These are phyloP conservation scores for Camponotus pennsylvanicus DNA, from an alignment of 1,140 invertebrate genomes.

Conservation along the genomic window DNA sequence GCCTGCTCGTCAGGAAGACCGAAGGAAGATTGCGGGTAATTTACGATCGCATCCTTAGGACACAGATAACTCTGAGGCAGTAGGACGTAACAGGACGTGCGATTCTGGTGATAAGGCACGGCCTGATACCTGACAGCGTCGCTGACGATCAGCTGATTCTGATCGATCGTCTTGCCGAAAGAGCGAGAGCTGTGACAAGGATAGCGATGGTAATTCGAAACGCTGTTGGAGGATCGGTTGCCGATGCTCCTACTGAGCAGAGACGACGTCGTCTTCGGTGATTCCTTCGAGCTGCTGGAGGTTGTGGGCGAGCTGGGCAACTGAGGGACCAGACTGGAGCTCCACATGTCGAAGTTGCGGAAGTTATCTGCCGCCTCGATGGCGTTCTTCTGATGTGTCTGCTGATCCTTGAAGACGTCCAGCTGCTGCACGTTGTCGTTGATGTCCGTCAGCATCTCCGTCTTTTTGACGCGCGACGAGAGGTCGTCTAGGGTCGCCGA, in stretches of 20 bases:
- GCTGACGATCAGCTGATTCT: not conserved
- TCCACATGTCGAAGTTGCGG: conserved; percentile 45
- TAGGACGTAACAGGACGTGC: conserved; percentile 9
- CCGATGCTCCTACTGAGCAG: no score
- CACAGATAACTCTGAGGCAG: not conserved
- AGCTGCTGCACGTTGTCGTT: conserved; percentile 6
- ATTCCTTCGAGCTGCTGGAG: not conserved
- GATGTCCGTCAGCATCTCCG: not conserved
- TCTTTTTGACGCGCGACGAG: not conserved
- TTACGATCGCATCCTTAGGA: not conserved
- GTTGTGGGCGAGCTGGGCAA: not conserved
- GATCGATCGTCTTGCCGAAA: not conserved
- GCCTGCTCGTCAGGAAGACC: not conserved
- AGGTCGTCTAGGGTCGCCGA: not conserved
- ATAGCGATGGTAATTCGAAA: not conserved
- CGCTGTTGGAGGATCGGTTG: not conserved
- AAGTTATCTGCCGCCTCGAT: not conserved
- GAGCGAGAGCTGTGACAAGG: not conserved
- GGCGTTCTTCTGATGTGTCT: not conserved
- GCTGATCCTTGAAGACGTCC: not conserved
- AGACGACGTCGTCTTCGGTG: not conserved
- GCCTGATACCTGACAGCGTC: not conserved
- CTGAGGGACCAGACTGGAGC: not conserved
- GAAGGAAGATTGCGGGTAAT: not conserved
- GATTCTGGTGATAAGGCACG: not conserved